Percentiles rank a stretch among this genome's conserved stretches.
Evolutionary conservation across 2,113 vertebrate genomes (phyloP).

Genomic region (Ovis aries): DNA sequence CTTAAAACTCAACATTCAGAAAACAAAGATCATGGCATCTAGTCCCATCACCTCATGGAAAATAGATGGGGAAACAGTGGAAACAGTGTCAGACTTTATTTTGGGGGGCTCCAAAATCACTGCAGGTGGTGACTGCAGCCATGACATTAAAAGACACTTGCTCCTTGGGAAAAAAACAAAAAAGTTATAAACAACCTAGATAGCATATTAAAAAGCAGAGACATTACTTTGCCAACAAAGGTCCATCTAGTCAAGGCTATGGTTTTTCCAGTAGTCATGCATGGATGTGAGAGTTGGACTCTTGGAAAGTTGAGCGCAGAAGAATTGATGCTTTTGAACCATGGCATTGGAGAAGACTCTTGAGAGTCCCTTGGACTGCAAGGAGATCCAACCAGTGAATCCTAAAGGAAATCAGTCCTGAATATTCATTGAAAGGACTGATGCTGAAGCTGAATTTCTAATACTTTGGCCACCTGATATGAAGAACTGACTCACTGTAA

Average conservation of each 20-base stretch:
- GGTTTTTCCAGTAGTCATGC: background rate
- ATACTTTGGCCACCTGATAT: background rate
- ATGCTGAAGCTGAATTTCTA: background rate
- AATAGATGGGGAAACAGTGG: background rate
- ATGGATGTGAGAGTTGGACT: background rate
- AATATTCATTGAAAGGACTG: background rate
- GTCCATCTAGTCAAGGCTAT: background rate
- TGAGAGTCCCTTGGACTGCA: background rate
- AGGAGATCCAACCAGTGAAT: background rate
- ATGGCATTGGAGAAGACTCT: background rate
- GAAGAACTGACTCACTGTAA: background rate
- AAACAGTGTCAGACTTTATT: background rate
- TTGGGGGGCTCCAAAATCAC: accelerated
- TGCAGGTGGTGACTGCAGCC: background rate
- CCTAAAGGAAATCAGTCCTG: background rate
- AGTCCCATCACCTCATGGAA: background rate
- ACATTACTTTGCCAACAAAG: background rate
- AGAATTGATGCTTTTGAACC: background rate
- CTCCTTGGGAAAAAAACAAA: background rate
- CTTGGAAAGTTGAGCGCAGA: accelerated
- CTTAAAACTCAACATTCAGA: background rate
- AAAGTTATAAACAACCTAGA: background rate
- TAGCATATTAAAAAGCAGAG: background rate
- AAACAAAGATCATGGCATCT: background rate
- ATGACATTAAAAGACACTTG: background rate